Evolutionary conservation across 2,888 invertebrate genomes (phyloP).

Genomic region (Amphipyra berbera): DNA sequence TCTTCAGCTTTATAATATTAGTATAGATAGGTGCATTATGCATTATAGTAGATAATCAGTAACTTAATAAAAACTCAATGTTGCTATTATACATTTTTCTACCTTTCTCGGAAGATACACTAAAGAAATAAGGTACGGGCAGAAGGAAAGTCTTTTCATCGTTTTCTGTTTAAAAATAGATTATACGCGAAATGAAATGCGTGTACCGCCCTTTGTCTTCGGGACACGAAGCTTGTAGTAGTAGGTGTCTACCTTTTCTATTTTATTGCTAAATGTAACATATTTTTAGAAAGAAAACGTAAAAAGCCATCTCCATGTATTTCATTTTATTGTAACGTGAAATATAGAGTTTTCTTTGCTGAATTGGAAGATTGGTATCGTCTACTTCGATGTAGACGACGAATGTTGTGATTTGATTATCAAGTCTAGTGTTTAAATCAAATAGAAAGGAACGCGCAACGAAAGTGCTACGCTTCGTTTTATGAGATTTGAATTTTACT

Average conservation of each 20-base stretch:
- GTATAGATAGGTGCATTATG: too few relatives aligned
- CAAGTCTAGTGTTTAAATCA: slow-evolving; percentile 8
- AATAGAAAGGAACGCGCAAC: slow-evolving; percentile 8
- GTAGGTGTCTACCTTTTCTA: background rate
- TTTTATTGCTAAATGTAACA: slow-evolving; percentile 2
- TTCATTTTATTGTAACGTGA: background rate
- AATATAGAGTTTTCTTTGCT: slow-evolving; percentile 9
- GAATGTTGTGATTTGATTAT: slow-evolving; percentile 21
- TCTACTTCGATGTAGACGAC: slow-evolving; percentile 1
- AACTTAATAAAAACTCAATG: background rate
- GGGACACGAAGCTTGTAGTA: slow-evolving; percentile 17
- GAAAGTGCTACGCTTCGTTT: background rate
- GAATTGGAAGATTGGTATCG: slow-evolving; percentile 11
- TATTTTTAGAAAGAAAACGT: background rate
- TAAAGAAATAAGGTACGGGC: background rate
- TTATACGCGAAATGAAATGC: slow-evolving; percentile 30
- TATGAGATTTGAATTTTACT: slow-evolving; percentile 1
- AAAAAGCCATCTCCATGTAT: background rate
- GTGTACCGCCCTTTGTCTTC: slow-evolving; percentile 13
- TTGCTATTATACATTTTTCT: background rate
- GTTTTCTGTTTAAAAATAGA: slow-evolving; percentile 33
- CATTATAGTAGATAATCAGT: too few relatives aligned
- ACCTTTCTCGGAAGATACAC: background rate
- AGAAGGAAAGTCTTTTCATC: background rate
- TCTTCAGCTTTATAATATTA: too few relatives aligned